Evolutionary conservation across 2,113 vertebrate genomes (phyloP).

Genomic region (Dasypus novemcinctus): DNA sequence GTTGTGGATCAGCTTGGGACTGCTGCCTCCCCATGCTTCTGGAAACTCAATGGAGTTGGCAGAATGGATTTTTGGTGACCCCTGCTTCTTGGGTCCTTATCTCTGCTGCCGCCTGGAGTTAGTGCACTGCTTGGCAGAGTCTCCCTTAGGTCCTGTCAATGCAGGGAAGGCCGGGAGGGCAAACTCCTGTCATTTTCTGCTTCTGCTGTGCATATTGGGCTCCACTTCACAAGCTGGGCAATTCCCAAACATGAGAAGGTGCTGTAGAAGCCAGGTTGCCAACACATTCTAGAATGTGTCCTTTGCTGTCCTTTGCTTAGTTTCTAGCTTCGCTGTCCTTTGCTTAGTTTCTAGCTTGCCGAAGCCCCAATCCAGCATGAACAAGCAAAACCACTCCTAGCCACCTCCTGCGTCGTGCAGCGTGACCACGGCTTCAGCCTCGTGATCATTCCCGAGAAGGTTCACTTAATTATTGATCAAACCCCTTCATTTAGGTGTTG

Average conservation of each 20-base stretch:
- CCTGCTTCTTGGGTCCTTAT: not conserved
- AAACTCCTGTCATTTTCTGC: not conserved
- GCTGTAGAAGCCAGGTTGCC: not conserved
- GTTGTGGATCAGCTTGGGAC: not conserved
- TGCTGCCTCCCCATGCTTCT: not conserved
- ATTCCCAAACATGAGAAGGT: not conserved
- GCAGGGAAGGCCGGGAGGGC: not conserved
- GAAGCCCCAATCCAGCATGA: not conserved
- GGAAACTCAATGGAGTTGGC: not conserved
- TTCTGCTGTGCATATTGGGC: not conserved
- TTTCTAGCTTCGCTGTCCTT: not conserved
- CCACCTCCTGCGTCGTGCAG: not conserved
- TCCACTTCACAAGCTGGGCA: not conserved
- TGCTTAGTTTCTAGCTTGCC: not conserved
- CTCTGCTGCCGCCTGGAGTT: not conserved
- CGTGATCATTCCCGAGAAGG: not conserved
- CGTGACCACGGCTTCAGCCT: not conserved
- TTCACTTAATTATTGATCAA: conserved; percentile 40
- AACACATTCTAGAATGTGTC: not conserved
- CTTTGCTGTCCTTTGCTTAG: not conserved
- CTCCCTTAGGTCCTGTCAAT: not conserved
- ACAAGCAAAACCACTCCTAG: not conserved
- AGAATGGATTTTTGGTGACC: not conserved
- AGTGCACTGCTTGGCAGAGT: too few relatives aligned
- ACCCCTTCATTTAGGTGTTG: not conserved